Base-by-base conservation (phyloP, 2,797 vertebrate genomes). In the Clarias pachynema region DNA sequence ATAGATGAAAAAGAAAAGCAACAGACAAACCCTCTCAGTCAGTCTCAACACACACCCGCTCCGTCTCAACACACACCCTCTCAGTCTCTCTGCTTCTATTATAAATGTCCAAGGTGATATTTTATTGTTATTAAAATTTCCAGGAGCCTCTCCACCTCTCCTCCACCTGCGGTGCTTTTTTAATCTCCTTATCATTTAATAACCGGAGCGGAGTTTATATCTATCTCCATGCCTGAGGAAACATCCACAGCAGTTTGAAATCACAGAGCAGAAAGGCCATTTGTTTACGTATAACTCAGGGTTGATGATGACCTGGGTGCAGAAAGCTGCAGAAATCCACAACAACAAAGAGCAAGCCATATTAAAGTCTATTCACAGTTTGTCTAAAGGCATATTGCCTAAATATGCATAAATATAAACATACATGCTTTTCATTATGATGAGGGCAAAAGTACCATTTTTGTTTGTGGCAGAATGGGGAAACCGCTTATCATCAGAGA, bases 151-250 rank as follows among this genome's bases (percentile, higher is more conserved):
- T 63, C 37, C 78, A 49, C 22, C 40, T 49, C 31, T n/a, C 29
- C 59, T 79, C 5, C 59, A n/a, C 60, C 59, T 2, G 78, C 0
- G 24, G 78, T 20, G 18, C 34, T 37, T 5, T 60, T 60, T 79
- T 24, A 80, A 65, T 80, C 78, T 80, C 60, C 60, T 65, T 80
- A 80, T 80, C 60, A 80, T 66, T 80, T 80, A 80, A 80, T 80
- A 80, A 80, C 60, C 34, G 2, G 60, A 49, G 78, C 78, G 2
- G 34, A 44, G 59, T 63, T 63, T 79, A n/a, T 26, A 79, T 26
- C 60, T 65, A 18, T 65, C 31, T 63, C 15, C n/a, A 20, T 26
- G 40, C 78, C 78, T 29, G 31, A 65, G 78, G 78, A 34, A 60
- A 78, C 31, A 24, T 56, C 15, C 75, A 79, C 75, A 37, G 18